Conservation (phyloP, 2,113 vertebrate species). For the Mesoclemmys tuberculata region DNA sequence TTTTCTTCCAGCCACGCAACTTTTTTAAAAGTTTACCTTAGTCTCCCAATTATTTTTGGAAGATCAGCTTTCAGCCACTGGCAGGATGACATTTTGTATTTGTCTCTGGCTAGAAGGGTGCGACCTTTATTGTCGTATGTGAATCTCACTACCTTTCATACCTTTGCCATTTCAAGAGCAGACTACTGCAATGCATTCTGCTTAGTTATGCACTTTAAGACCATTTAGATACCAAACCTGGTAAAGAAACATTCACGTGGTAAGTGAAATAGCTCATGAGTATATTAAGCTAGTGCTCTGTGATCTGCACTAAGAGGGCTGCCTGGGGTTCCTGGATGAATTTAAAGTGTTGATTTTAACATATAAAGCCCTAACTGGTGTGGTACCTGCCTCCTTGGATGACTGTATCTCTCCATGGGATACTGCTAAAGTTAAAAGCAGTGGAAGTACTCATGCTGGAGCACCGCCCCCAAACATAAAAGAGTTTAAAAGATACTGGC, state of each 20-base stretch:
- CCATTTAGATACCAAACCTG: rapidly evolving
- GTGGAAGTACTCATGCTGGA: not conserved
- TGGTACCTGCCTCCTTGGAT: not conserved
- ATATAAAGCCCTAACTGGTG: not conserved
- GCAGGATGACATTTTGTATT: rapidly evolving
- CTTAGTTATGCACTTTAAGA: not conserved
- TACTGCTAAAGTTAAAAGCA: not conserved
- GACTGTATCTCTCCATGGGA: too few species aligned
- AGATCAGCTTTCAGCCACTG: not conserved
- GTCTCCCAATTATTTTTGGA: not conserved
- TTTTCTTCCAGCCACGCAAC: not conserved
- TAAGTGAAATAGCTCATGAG: not conserved
- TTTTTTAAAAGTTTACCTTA: not conserved
- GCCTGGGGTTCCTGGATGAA: not conserved
- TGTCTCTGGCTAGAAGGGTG: not conserved
- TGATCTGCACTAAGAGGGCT: not conserved
- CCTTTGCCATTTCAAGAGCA: not conserved
- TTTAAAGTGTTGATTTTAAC: not conserved
- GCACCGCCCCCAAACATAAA: too few species aligned
- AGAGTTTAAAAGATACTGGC: not conserved
- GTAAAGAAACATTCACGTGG: rapidly evolving
- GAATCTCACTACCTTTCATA: not conserved
- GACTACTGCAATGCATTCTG: not conserved
- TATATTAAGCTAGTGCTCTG: not conserved
- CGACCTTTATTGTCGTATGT: not conserved